Base-by-base conservation (phyloP, 2,113 vertebrate species). In the Catharus fuscescens region DNA sequence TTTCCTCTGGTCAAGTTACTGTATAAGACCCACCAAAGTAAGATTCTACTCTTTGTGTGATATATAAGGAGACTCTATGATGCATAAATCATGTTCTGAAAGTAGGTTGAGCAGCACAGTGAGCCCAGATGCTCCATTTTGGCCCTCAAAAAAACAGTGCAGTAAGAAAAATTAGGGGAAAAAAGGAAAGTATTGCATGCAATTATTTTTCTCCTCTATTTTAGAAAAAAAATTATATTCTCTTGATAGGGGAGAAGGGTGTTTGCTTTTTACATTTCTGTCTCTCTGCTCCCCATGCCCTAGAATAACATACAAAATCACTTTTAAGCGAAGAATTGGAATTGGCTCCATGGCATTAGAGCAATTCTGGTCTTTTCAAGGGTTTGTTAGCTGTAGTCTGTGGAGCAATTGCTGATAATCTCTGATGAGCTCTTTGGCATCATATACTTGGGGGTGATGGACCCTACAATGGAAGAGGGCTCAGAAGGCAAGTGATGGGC, bases 121-220 rank as follows among this genome's bases (percentile, higher is more conserved):
- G 45, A 84, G 50, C 25, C 26, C 36, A 67, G 47, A 34, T 0
- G 1, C 44, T 84, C 44, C 4, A 14, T 89, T 90, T 90, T 2
- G 1, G 10, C n/a, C 52, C n/a, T 71, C 34, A 0, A 2, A 87
- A 81, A 60, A 20, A 31, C 12, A 80, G 3, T 15, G 32, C 42
- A 69, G 6, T 4, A 2, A 40, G 13, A 29, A 60, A 53, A 69
- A 56, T 0, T 2, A n/a, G 18, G 8, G 7, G 5, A 0, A 19
- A 45, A 69, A 48, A 8, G 6, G 8, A 40, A 72, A 86, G 0
- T 10, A 56, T 73, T 42, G 10, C 6, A 66, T 67, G 40, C 9
- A 84, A 77, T 80, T 77, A 36, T 19, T 88, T 85, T 87, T 79
- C 18, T 53, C 76, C 12, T 67, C 24, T 65, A 18, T 45, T 62